These are phyloP conservation scores for Empidonax traillii DNA, from an alignment of 2,113 vertebrate species.

Conservation along the genomic window DNA sequence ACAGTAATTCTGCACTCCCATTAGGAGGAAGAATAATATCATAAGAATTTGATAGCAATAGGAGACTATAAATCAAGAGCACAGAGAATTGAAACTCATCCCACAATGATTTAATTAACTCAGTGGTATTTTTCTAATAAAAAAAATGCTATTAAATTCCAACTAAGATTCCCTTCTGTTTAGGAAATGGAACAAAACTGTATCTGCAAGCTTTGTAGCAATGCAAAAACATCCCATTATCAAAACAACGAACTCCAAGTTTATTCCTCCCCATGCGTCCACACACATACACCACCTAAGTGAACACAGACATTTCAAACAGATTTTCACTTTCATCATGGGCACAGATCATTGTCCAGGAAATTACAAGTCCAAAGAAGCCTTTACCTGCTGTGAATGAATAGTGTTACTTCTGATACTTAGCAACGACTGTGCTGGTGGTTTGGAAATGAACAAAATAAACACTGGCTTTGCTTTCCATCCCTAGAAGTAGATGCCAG, in stretches of 20 bases:
- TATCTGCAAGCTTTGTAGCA: not conserved
- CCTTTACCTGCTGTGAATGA: not conserved
- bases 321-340: not conserved
- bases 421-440: not conserved
- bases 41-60: slow-evolving; percentile 6
- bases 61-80: slow-evolving; percentile 27
- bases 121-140: not conserved
- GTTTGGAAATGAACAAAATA: not conserved
- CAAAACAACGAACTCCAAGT: not conserved
- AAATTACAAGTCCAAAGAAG: not conserved
- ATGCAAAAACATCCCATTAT: not conserved
- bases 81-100: slow-evolving; percentile 4
- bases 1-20: not conserved
- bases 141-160: slow-evolving; percentile 29
- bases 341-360: not conserved
- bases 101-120: slow-evolving; percentile 40
- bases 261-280: not conserved
- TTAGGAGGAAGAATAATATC: slow-evolving; percentile 7
- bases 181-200: not conserved
- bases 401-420: not conserved
- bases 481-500: not conserved
- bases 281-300: not conserved
- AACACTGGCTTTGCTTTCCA: not conserved
- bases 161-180: not conserved
- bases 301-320: not conserved